A percentile compares a stretch with the other conserved stretches of the same genome.
Evolutionary conservation across 2,797 vertebrate species (phyloP).

Genomic region (Antennarius maculatus): DNA sequence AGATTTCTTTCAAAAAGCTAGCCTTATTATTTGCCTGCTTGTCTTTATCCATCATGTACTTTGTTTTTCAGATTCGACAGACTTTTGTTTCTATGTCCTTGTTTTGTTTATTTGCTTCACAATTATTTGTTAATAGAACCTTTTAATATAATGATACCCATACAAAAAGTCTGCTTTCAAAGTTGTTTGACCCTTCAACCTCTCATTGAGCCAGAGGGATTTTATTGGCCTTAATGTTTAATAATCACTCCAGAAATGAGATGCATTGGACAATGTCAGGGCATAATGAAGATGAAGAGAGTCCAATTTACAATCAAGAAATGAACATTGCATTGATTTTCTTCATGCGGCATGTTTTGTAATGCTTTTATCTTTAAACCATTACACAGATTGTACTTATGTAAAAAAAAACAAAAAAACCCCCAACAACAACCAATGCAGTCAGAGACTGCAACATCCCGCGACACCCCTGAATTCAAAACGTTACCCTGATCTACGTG

Average conservation of each 20-base stretch:
- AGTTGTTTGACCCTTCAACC: slow-evolving; percentile 14
- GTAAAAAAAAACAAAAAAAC: slow-evolving; percentile 54
- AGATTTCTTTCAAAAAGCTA: neutral
- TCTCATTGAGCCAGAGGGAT: slow-evolving; percentile 17
- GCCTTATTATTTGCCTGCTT: neutral
- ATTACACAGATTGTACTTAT: slow-evolving; percentile 60
- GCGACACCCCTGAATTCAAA: too few relatives aligned
- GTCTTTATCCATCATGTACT: neutral
- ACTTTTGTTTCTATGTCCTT: neutral
- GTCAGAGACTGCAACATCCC: too few relatives aligned
- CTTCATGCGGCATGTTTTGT: slow-evolving; percentile 18
- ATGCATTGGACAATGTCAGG: slow-evolving; percentile 18
- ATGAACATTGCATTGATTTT: slow-evolving; percentile 64
- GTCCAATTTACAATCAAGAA: slow-evolving; percentile 47
- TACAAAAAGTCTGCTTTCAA: slow-evolving; percentile 11
- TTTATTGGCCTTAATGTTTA: slow-evolving; percentile 46
- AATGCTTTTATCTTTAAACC: slow-evolving; percentile 45
- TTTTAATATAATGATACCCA: neutral
- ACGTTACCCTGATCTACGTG: too few relatives aligned
- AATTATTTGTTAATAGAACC: neutral
- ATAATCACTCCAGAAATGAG: slow-evolving; percentile 28
- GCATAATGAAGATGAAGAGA: slow-evolving; percentile 23
- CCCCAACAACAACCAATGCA: slow-evolving; percentile 1
- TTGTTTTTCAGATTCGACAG: neutral
- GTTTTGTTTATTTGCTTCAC: neutral